These are phyloP conservation scores for Agrypnus murinus DNA, from an alignment of 2,888 invertebrate genomes.

Conservation along the genomic window DNA sequence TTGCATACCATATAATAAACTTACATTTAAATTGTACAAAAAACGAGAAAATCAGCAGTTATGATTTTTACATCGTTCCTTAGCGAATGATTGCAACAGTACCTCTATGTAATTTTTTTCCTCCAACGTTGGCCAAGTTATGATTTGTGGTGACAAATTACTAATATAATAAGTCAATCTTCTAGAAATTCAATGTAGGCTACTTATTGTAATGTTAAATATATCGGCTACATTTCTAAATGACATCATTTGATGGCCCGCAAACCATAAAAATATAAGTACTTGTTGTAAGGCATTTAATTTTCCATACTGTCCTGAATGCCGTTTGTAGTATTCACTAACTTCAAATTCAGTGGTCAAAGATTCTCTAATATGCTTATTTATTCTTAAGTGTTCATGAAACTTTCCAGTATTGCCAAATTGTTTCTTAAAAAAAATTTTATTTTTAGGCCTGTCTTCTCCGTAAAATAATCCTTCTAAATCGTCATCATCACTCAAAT, in stretches of 20 bases:
- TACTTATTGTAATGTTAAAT: slow-evolving; percentile 46
- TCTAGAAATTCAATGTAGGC: slow-evolving; percentile 34
- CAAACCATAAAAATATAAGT: slow-evolving; percentile 44
- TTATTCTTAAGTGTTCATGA: neutral
- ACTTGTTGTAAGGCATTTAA: neutral
- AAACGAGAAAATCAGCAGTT: no score
- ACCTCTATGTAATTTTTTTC: no score
- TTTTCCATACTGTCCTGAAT: slow-evolving; percentile 16
- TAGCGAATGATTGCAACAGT: no score
- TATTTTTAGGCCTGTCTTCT: no score
- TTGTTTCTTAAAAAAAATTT: neutral
- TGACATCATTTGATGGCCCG: slow-evolving; percentile 43
- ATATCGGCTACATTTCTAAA: slow-evolving; percentile 50
- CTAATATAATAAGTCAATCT: no score
- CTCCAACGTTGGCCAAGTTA: no score
- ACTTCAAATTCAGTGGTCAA: neutral
- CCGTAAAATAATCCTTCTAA: no score
- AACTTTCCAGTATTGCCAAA: neutral
- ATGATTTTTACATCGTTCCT: no score
- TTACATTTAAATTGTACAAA: no score
- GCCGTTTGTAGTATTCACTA: neutral
- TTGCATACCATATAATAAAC: no score
- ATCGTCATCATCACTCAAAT: no score
- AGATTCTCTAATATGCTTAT: neutral
- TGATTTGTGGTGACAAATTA: no score